Base-by-base conservation (phyloP, 2,113 vertebrate species). In the Halichoerus grypus region DNA sequence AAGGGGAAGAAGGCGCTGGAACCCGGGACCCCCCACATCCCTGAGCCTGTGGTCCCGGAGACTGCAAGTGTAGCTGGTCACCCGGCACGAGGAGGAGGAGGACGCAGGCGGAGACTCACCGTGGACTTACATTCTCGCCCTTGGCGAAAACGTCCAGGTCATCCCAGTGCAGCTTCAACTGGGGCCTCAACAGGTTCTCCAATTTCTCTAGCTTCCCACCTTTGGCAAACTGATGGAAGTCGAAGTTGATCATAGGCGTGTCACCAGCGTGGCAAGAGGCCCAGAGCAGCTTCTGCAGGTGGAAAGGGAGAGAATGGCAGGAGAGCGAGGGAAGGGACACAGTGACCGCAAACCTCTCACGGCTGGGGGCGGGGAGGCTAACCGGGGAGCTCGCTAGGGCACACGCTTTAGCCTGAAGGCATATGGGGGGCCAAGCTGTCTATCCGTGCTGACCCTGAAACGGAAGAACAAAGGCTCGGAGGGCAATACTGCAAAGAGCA, bases 201-300 rank as follows among this genome's bases (percentile, higher is more conserved):
- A 99, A 92, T 46, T 99, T 99, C 97, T 99, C 99, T 18, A 98
- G 96, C 97, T 99, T 99, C 39, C 99, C 98, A 61, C 99, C 99
- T 98, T 99, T 99, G 96, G 99, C 98, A 97, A 99, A 98, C 65
- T 99, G 99, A 81, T 99, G 98, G 72, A 98, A 98, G 98, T 99
- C 99, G 97, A 99, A 99, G 96, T 99, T 99, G 87, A 99, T 99
- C 99, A 99, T 99, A 92, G 99, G 99, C n/a, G 98, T 99, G 98
- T 99, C 99, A 1, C 72, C 79, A 0, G 98, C 99, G 63, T 99
- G 99, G 96, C 98, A 98, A 82, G 99, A 99, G 67, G 99, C 99
- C 99, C 99, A 99, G 74, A 99, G 98, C 97, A 99, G 71, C 96
- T 99, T 99, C 99, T 99, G 96, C 39, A 98, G 82, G 96, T 76